Base-by-base conservation (phyloP, 2,113 vertebrate species). In the Polypterus bichir region DNA sequence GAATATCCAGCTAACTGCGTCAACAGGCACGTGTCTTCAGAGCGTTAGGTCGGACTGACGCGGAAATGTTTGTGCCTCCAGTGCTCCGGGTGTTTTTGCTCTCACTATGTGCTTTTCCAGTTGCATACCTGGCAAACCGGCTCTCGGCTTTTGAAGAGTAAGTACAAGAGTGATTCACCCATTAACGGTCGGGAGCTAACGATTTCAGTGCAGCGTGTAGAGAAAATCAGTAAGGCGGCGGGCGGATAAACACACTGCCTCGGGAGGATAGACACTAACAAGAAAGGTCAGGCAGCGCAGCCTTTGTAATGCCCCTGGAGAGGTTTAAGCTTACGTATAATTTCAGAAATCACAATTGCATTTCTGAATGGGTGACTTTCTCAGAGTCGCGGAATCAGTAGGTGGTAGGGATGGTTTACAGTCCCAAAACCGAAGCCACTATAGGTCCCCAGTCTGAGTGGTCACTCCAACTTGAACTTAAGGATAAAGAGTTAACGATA, bases 41-140 rank as follows among this genome's bases (percentile, higher is more conserved):
- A 27, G 27, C 27, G 27, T 27, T 27, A 1, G 27, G 27, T 27
- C 1, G 27, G 46, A 56, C 59, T 54, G 45, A 7, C 27, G 47
- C 65, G 6, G 57, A 68, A 61, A 93, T 93, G 92, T 72, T 75
- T 74, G 54, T 82, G 49, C 81, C 83, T 0, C 79, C 81, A n/a
- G 76, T 79, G 62, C 81, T 73, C 44, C 73, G 82, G 4, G 80
- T 77, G 4, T 81, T 88, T 61, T 67, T 88, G 4, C 81, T 91
- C 65, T 91, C 91, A 2, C 79, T 92, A 57, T 74, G 80, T 2
- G 87, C 90, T 52, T 71, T 94, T 27, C 88, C 83, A 3, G 46
- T 91, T 56, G 83, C 86, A 70, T 87, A 87, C 44, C 72, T 67
- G 54, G 77, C 92, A 81, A 91, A 84, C 68, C 69, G 67, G 2